phyloP scores from a whole-genome alignment of 1,140 invertebrate genomes.

The Brachionus asplanchnoidis region DNA sequence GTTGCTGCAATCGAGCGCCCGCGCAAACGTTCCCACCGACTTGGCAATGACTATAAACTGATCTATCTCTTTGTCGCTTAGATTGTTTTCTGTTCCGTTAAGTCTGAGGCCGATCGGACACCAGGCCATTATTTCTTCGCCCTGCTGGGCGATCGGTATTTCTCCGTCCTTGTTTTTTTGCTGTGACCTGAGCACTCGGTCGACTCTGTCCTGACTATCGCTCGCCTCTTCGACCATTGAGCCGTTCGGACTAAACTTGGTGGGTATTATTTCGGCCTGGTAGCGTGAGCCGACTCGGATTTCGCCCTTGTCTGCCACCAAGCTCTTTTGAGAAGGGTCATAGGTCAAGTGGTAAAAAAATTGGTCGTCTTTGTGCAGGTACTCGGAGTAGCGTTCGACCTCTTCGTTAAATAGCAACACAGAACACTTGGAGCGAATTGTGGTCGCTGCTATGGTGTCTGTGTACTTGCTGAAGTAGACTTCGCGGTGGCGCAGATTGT shows the following conservation, averaged over 20 bases:
- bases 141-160: slow-evolving; percentile 60
- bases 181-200: slow-evolving; percentile 14
- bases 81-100: slow-evolving; percentile 63
- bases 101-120: slow-evolving; percentile 64
- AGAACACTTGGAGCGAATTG: slow-evolving; percentile 96
- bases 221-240: slow-evolving; percentile 11
- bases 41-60: slow-evolving; percentile 93
- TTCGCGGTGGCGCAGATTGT: slow-evolving; percentile 93
- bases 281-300: slow-evolving; percentile 86
- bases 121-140: slow-evolving; percentile 79
- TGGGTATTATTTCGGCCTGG: slow-evolving; percentile 73
- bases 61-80: slow-evolving; percentile 92
- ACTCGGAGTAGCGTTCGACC: slow-evolving; percentile 67
- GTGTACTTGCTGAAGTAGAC: slow-evolving; percentile 94
- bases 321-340: slow-evolving; percentile 94
- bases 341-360: slow-evolving; percentile 99
- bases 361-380: slow-evolving; percentile 63
- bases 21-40: slow-evolving; percentile 95
- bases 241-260: slow-evolving; percentile 36
- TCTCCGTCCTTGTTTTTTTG: slow-evolving; percentile 61
- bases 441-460: slow-evolving; percentile 89
- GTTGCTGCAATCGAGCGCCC: slow-evolving; percentile 93
- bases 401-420: slow-evolving; percentile 96
- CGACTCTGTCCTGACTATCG: slow-evolving; percentile 44
- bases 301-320: slow-evolving; percentile 90